Conservation (phyloP, 2,797 vertebrate genomes). For the Amazona finschi region DNA sequence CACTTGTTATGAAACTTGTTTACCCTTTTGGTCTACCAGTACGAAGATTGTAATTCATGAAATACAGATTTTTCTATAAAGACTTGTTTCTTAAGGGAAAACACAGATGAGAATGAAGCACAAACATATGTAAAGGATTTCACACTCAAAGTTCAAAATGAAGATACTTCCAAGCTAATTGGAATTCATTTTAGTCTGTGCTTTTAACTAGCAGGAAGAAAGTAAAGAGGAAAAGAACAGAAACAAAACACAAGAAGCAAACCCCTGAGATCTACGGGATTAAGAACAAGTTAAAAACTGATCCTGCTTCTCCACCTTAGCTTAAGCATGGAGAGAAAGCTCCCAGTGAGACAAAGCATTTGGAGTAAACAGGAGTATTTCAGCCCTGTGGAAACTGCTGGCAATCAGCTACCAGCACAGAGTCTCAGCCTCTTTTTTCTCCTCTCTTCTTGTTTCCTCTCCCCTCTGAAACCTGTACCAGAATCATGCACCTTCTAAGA, state of each 20-base stretch:
- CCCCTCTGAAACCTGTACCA: background rate
- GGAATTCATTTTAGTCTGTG: background rate
- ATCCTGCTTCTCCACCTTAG: background rate
- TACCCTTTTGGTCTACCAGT: constrained; percentile 39
- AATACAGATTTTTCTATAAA: constrained; percentile 22
- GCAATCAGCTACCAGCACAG: background rate
- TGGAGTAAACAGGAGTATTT: background rate
- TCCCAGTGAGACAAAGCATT: background rate
- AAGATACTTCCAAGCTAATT: background rate
- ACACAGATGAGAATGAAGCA: background rate
- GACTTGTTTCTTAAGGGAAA: constrained; percentile 29
- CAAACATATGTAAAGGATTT: constrained; percentile 16
- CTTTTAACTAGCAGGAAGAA: background rate
- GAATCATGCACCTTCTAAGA: background rate
- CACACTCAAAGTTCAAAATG: background rate
- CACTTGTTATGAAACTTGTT: constrained; percentile 61
- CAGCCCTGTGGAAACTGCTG: background rate
- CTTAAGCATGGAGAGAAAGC: background rate
- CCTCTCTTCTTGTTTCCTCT: background rate
- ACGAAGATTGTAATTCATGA: constrained; percentile 33
- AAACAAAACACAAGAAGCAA: background rate
- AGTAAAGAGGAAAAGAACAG: background rate
- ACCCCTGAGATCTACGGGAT: background rate
- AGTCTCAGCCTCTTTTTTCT: background rate
- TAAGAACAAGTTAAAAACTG: background rate